phyloP scores from a whole-genome alignment of 2,888 invertebrate species.

The Agrotis exclamationis region DNA sequence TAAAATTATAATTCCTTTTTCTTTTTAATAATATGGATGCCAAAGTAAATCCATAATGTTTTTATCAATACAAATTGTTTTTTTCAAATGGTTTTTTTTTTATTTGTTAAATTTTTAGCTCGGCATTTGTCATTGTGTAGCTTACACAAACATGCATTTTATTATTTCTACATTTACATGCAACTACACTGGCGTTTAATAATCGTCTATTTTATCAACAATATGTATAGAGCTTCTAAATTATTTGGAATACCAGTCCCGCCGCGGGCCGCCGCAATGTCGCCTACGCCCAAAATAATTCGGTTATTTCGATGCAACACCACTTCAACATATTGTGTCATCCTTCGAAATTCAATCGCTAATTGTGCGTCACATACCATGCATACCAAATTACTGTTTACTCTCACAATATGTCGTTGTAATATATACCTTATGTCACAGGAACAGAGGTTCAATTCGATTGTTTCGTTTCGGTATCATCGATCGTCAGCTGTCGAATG shows the following conservation, averaged over 20 bases:
- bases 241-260: slow-evolving; percentile 4
- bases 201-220: slow-evolving; percentile 5
- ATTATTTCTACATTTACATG: neutral
- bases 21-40: no score
- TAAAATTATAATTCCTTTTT: no score
- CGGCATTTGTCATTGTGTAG: neutral
- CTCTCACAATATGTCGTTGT: neutral
- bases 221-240: neutral
- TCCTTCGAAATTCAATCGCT: slow-evolving; percentile 51
- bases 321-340: slow-evolving; percentile 47
- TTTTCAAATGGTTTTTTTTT: no score
- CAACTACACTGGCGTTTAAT: neutral
- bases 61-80: no score
- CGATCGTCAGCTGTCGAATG: slow-evolving; percentile 27
- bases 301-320: slow-evolving; percentile 52
- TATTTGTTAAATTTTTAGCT: no score
- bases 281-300: slow-evolving; percentile 45
- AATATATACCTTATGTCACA: neutral
- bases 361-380: slow-evolving; percentile 43
- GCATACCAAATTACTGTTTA: slow-evolving; percentile 58
- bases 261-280: slow-evolving; percentile 6
- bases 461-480: slow-evolving; percentile 10
- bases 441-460: slow-evolving; percentile 2
- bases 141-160: neutral
- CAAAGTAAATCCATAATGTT: no score